These are phyloP conservation scores for Tetramorium simillimum DNA, from an alignment of 1,140 invertebrate genomes.

Conservation along the genomic window DNA sequence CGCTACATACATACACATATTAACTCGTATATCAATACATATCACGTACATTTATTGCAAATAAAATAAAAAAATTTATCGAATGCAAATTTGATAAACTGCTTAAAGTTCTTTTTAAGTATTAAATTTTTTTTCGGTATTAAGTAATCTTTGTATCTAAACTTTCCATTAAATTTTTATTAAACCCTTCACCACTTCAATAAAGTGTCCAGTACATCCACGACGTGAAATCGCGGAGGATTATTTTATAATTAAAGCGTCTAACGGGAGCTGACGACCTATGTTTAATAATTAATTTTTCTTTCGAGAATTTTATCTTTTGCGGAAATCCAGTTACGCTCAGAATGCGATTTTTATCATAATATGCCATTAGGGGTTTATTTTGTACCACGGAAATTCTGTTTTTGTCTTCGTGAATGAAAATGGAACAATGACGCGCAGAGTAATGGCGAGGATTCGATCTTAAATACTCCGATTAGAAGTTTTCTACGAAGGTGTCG, in stretches of 20 bases:
- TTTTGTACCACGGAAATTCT: background rate
- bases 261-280: constrained; percentile 16
- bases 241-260: constrained; percentile 44
- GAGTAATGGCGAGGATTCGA: background rate
- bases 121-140: background rate
- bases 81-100: background rate
- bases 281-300: constrained; percentile 46
- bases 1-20: too few species aligned
- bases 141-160: constrained; percentile 14
- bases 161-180: constrained; percentile 34
- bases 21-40: background rate
- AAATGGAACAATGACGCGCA: background rate
- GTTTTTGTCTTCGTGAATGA: background rate
- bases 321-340: background rate
- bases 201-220: constrained; percentile 20
- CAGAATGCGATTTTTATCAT: background rate
- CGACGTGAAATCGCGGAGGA: constrained; percentile 22
- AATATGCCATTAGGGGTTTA: background rate
- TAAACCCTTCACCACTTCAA: constrained; percentile 8
- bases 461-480: constrained; percentile 51
- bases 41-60: background rate
- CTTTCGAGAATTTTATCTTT: constrained; percentile 22
- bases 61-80: background rate
- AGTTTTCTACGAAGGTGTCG: background rate
- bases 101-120: background rate